Evolutionary conservation across 64 coral and sea anemone genomes (phyloP), one percentile per base, ranked within the genome.

Genomic region (Dendronephthya gigantea): DNA sequence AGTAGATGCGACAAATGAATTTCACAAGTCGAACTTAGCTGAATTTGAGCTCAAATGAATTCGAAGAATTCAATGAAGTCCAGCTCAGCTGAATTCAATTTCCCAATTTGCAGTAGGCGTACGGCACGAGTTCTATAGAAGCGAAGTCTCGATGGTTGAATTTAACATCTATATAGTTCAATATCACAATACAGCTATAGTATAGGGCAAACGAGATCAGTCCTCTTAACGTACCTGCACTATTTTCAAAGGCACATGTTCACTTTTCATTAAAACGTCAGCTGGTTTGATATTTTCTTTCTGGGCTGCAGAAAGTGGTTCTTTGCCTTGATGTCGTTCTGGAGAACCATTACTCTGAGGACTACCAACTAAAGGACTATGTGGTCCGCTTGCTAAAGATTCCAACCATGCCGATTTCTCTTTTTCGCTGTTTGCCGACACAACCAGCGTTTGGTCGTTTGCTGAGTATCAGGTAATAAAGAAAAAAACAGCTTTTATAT

Each of bases 371-470:
- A 35, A 19, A 43, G 66, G 48, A 47, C 89, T 84, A 17, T 89
- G 88, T 27, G 91, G 91, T 3, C 68, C 48, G 9, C 88, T 81
- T 0, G 87, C 66, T 14, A 97, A 59, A 23, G 86, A 82, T 52
- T 98, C 95, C 38, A 98, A 48, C 95, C 95, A 98, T 30, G 95
- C 92, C 48, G 88, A 59, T 68, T 98, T 98, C 59, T 98, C 95
- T 19, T 86, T 89, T 40, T 90, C 83, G 41, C 90, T 92, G 39
- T 98, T 98, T 17, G 95, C 93, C 27, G 92, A 93, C 16, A 98
- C 69, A 59, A 91, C 93, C 95, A 98, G 93, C 31, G 91, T 90
- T 36, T 91, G 84, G 30, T 90, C 90, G 89, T 68, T 88, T 34
- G 84, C 95, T 98, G 34, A 35, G 41, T 6, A 45, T n/a, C n/a